These are phyloP conservation scores for Meriones psammophilus DNA, from an alignment of 2,797 vertebrate species.

Conservation along the genomic window DNA sequence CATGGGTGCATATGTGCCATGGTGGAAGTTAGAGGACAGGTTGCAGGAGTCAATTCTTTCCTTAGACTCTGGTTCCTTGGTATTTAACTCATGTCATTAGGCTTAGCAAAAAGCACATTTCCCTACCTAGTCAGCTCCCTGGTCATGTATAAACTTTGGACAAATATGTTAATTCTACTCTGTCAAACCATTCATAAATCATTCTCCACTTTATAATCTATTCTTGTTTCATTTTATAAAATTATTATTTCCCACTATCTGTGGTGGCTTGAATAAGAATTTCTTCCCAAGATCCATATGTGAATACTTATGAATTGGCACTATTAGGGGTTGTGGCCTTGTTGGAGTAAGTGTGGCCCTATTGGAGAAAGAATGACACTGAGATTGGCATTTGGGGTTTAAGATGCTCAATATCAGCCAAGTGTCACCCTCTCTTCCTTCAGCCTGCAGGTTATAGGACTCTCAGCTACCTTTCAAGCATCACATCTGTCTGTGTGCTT, in stretches of 20 bases:
- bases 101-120: neutral
- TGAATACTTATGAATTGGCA: neutral
- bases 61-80: neutral
- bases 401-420: neutral
- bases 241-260: neutral
- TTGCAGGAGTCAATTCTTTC: neutral
- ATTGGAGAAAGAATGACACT: neutral
- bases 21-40: neutral
- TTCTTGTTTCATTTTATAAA: neutral
- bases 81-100: neutral
- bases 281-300: neutral
- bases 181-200: neutral
- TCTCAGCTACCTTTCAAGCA: neutral
- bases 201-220: neutral
- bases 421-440: neutral
- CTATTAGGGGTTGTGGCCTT: neutral
- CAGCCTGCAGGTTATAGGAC: no score
- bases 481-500: neutral
- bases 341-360: neutral
- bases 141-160: neutral
- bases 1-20: neutral
- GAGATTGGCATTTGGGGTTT: neutral
- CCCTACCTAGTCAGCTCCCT: neutral
- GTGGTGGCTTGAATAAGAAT: no score
- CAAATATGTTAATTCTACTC: neutral